Evolutionary conservation across 2,888 invertebrate genomes (phyloP).

Genomic region (Lucinisca nassula): DNA sequence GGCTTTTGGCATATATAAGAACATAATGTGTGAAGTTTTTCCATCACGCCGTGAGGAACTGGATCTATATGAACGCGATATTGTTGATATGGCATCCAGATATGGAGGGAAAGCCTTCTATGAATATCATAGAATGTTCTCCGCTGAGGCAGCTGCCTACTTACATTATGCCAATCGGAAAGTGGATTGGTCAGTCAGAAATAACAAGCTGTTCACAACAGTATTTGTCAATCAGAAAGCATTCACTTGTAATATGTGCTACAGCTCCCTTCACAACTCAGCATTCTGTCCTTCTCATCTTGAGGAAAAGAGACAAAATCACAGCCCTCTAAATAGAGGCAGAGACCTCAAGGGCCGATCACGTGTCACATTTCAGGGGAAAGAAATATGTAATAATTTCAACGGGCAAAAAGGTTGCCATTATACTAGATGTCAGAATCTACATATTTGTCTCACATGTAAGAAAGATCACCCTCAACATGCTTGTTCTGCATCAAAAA

Average conservation of each 20-base stretch:
- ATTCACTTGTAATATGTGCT: not conserved
- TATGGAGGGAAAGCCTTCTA: conserved; percentile 44
- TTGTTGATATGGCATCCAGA: conserved; percentile 40
- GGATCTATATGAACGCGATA: conserved; percentile 44
- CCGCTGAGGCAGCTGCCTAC: conserved; percentile 33
- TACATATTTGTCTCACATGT: not conserved
- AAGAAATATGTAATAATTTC: not conserved
- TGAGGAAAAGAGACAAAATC: not conserved
- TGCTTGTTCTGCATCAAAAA: not conserved
- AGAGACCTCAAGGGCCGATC: not conserved
- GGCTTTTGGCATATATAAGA: conserved; percentile 50
- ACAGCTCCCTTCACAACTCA: conserved; percentile 24
- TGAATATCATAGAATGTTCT: conserved; percentile 48
- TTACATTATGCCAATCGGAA: conserved; percentile 12
- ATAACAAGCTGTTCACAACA: conserved; percentile 24
- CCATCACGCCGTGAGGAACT: conserved; percentile 23
- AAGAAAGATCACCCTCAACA: not conserved
- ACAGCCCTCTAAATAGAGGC: not conserved
- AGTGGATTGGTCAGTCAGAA: conserved; percentile 24
- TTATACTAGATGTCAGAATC: not conserved
- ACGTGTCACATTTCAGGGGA: not conserved
- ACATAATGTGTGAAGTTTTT: conserved; percentile 25
- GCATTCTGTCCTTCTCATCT: conserved; percentile 13
- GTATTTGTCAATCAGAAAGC: conserved; percentile 19
- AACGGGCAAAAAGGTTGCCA: not conserved